Evolutionary conservation across 2,113 vertebrate genomes (phyloP).

Genomic region (Trachemys scripta): DNA sequence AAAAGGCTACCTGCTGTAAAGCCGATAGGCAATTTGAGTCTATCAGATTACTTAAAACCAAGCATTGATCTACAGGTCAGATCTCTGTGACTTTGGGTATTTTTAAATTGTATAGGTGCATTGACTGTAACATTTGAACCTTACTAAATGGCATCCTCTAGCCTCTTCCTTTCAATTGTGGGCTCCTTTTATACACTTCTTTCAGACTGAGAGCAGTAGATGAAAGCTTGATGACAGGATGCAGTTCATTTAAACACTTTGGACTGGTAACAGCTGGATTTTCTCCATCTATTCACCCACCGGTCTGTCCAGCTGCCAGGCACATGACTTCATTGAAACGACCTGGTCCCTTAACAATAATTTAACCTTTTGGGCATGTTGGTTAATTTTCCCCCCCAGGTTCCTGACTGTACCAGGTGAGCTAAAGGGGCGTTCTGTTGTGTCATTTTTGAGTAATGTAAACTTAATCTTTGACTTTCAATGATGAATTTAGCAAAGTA

Average conservation of each 20-base stretch:
- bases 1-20: fast-evolving
- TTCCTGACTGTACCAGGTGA: slow-evolving; percentile 47
- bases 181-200: not conserved
- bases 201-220: slow-evolving; percentile 18
- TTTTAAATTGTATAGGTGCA: not conserved
- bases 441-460: not conserved
- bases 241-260: not conserved
- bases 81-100: not conserved
- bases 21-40: fast-evolving
- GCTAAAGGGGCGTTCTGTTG: slow-evolving; percentile 39
- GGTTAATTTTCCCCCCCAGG: slow-evolving; percentile 53
- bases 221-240: not conserved
- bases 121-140: fast-evolving
- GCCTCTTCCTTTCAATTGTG: fast-evolving
- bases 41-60: not conserved
- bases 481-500: not conserved
- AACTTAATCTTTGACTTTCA: not conserved
- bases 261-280: slow-evolving; percentile 58
- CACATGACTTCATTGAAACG: slow-evolving; percentile 28
- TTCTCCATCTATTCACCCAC: slow-evolving; percentile 61
- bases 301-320: slow-evolving; percentile 47
- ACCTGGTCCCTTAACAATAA: slow-evolving; percentile 10
- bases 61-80: fast-evolving
- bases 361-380: slow-evolving; percentile 15
- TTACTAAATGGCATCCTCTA: fast-evolving